phyloP scores from a whole-genome alignment of 1,140 invertebrate genomes.

The Gryllus bimaculatus region DNA sequence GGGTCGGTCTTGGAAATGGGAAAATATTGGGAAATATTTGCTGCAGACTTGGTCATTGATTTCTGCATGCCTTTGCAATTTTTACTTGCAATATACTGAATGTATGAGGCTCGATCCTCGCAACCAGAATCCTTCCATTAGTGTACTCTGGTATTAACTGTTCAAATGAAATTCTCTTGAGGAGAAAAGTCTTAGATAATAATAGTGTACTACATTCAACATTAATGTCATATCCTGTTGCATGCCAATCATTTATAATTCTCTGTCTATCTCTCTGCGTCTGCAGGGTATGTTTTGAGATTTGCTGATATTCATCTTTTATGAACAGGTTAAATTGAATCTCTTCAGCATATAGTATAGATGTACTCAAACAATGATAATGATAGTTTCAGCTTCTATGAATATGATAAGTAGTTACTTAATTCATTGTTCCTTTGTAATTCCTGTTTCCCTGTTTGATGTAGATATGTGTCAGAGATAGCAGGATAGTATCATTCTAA shows the following conservation, averaged over 20 bases:
- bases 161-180: neutral
- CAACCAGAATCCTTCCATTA: neutral
- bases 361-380: neutral
- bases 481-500: neutral
- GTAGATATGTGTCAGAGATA: neutral
- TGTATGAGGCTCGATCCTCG: neutral
- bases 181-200: neutral
- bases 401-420: neutral
- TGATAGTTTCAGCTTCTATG: neutral
- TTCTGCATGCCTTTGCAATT: neutral
- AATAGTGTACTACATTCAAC: too few species aligned
- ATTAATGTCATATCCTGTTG: too few species aligned
- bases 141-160: neutral
- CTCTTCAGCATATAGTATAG: neutral
- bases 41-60: neutral
- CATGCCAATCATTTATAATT: too few species aligned
- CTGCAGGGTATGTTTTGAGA: neutral
- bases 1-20: too few species aligned
- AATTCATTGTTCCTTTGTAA: neutral
- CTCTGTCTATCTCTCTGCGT: neutral
- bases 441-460: neutral
- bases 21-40: neutral
- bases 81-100: neutral
- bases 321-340: neutral
- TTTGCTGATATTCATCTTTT: neutral